Percentiles rank a stretch among this genome's conserved stretches.
These are phyloP conservation scores for Petrosia ficiformis DNA, from an alignment of 37 sponge, comb jelly and placozoan species.

Conservation along the genomic window DNA sequence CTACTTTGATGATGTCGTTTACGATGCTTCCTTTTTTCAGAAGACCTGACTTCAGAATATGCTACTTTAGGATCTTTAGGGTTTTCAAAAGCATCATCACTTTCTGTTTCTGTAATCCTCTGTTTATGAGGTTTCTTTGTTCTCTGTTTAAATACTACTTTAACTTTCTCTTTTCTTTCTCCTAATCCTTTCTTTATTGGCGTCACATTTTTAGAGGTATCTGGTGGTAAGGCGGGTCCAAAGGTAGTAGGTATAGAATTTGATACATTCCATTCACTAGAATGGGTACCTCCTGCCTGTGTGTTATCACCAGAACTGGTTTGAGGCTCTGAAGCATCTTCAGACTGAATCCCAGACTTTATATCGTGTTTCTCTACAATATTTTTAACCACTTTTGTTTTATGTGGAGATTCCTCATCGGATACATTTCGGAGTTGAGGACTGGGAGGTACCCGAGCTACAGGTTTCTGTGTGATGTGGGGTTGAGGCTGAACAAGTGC, in stretches of 20 bases:
- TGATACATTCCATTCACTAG: neutral
- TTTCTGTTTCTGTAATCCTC: neutral
- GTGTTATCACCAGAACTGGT: neutral
- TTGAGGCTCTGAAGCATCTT: neutral
- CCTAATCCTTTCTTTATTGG: too few species aligned
- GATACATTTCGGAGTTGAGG: neutral
- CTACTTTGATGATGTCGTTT: slow-evolving; percentile 1
- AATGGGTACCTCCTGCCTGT: too few species aligned
- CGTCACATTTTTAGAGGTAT: too few species aligned
- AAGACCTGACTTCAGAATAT: too few species aligned
- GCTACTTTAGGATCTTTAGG: too few species aligned
- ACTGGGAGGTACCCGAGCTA: slow-evolving; percentile 52
- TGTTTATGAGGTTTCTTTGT: too few species aligned
- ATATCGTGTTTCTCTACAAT: neutral
- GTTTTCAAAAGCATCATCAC: too few species aligned
- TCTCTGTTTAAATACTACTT: too few species aligned
- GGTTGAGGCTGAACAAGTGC: slow-evolving; percentile 48
- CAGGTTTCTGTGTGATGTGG: slow-evolving; percentile 10
- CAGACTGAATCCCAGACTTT: neutral
- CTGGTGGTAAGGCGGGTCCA: neutral
- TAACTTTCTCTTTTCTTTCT: too few species aligned
- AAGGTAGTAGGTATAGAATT: neutral
- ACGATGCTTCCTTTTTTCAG: neutral
- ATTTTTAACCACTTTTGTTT: neutral
- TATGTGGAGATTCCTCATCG: neutral